Base-by-base conservation (phyloP, 2,113 vertebrate genomes). In the Dasypus novemcinctus region DNA sequence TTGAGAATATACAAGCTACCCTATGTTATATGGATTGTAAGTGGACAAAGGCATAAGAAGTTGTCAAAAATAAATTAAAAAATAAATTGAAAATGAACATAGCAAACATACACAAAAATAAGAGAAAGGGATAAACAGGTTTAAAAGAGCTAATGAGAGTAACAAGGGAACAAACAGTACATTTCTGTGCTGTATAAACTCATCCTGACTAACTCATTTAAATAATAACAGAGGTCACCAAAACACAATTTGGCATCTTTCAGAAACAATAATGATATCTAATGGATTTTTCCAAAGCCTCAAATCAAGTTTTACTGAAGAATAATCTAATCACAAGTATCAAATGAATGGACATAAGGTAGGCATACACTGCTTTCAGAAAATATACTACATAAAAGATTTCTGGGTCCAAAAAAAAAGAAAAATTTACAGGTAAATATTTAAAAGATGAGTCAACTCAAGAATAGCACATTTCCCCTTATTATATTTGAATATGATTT, bases 271-370 rank as follows among this genome's bases (percentile, higher is more conserved):
- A 89, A 81, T 78, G 66, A 43, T 74, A 95, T 20, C 27, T 41
- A 68, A 91, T 31, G 96, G 95, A 95, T 96, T 95, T 94, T 95
- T 89, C 31, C 74, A 87, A 90, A 86, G 80, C 61, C 64, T 94
- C 79, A 84, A 93, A 96, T 72, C 5, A 12, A 91, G 66, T 93
- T 96, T 95, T 87, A 71, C 68, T 92, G 33, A 92, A 87, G 59
- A 85, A 95, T 92, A 96, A 95, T 93, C 71, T 69, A 87, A 87
- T 94, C 21, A 4, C 33, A 81, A n/a, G 69, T 52, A 93, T 66
- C 46, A 87, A 96, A 59, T 95, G 84, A 96, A 83, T 78, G 46
- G 64, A 33, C 46, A 85, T 81, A 75, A 92, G 68, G 91, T 81
- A 96, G 75, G 69, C 89, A 69, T 69, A 49, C 5, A 4, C 11